Evolutionary conservation across 2,888 invertebrate genomes (phyloP).

Genomic region (Leptinotarsa juncta): DNA sequence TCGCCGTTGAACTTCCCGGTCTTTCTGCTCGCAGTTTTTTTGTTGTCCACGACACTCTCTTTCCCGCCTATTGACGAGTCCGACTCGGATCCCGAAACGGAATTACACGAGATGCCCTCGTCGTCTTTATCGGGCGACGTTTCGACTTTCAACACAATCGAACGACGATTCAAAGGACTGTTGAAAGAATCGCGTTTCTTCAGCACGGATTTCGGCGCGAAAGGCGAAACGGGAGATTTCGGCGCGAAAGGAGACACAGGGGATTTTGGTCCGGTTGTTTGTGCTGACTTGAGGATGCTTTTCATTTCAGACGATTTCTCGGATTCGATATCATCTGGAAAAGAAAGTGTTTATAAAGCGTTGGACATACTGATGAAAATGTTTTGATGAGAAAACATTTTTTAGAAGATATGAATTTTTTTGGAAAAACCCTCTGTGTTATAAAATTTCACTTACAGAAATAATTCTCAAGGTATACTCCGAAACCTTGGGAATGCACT

Average conservation of each 20-base stretch:
- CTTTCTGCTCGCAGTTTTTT: constrained; percentile 28
- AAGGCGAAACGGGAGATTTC: constrained; percentile 7
- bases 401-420: too few relatives aligned
- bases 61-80: constrained; percentile 39
- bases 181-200: constrained; percentile 46
- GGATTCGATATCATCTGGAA: constrained; percentile 30
- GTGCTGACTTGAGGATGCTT: constrained; percentile 45
- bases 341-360: neutral
- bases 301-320: constrained; percentile 39
- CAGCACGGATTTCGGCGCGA: constrained; percentile 48
- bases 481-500: too few relatives aligned
- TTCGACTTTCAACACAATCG: constrained; percentile 44
- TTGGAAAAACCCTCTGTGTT: too few relatives aligned
- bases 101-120: constrained; percentile 64
- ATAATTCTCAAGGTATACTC: too few relatives aligned
- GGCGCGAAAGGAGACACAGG: neutral
- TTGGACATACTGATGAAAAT: too few relatives aligned
- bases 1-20: constrained; percentile 44
- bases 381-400: too few relatives aligned
- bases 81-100: constrained; percentile 59
- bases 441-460: too few relatives aligned
- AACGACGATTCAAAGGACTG: constrained; percentile 25
- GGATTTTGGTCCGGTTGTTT: neutral
- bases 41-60: constrained; percentile 29
- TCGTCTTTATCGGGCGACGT: constrained; percentile 58